Conservation (phyloP, 2,797 vertebrate species). For the Tapera naevia region DNA sequence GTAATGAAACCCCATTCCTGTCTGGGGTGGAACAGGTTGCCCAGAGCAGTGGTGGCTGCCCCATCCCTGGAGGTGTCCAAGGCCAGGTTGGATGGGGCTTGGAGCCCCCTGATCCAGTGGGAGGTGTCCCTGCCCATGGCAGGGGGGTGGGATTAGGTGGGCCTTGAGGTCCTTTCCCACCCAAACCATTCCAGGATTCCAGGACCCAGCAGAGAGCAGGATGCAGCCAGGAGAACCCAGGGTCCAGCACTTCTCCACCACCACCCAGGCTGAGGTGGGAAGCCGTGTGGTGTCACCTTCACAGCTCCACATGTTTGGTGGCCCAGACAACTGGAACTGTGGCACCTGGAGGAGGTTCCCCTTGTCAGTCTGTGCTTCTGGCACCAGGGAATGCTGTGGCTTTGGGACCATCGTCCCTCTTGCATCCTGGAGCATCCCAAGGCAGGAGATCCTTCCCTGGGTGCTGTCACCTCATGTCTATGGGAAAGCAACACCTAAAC, state of each 20-base stretch:
- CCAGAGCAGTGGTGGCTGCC: too few relatives aligned
- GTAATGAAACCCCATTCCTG: not conserved
- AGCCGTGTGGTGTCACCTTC: not conserved
- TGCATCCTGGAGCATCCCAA: not conserved
- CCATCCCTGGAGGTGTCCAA: too few relatives aligned
- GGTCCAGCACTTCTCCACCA: not conserved
- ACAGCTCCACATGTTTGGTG: fast-evolving
- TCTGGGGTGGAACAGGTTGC: not conserved
- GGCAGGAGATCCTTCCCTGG: not conserved
- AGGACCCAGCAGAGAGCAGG: too few relatives aligned
- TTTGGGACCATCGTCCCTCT: not conserved
- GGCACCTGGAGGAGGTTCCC: too few relatives aligned
- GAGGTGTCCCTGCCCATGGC: too few relatives aligned
- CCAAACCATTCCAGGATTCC: not conserved
- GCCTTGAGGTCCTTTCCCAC: too few relatives aligned
- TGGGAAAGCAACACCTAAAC: fast-evolving
- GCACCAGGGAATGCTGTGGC: not conserved
- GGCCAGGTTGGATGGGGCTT: too few relatives aligned
- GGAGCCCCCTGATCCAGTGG: too few relatives aligned
- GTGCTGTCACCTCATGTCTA: not conserved
- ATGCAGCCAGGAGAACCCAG: not conserved
- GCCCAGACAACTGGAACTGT: fast-evolving
- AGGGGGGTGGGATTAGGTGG: too few relatives aligned
- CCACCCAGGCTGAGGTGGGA: fast-evolving
- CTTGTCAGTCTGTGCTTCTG: not conserved